Percentiles rank a stretch among this genome's conserved stretches.
phyloP scores from a whole-genome alignment of 2,113 vertebrate genomes.

The Plecturocebus donacophilus region DNA sequence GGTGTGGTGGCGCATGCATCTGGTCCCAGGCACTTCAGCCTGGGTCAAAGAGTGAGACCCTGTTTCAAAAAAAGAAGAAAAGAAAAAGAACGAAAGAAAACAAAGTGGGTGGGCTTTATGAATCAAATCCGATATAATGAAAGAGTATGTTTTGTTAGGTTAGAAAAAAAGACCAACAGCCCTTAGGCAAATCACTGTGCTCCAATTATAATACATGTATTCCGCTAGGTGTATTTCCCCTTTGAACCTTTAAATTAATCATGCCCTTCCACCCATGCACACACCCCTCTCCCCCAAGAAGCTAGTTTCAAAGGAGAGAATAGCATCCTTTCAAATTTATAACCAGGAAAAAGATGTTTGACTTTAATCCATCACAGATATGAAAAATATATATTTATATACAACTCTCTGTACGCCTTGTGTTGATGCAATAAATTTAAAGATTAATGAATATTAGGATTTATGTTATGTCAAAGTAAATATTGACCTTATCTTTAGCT shows the following conservation, averaged over 20 bases:
- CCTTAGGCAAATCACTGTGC: background rate
- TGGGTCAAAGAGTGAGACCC: no score
- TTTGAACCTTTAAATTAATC: slow-evolving; percentile 21
- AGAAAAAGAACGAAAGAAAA: no score
- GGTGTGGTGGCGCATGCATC: no score
- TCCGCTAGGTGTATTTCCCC: background rate
- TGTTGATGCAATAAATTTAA: slow-evolving; percentile 48
- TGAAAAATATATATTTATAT: slow-evolving; percentile 62
- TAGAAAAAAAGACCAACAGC: background rate
- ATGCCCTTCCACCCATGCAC: background rate
- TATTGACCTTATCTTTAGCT: slow-evolving; percentile 69
- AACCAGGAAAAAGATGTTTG: slow-evolving; percentile 29
- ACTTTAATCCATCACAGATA: slow-evolving; percentile 59
- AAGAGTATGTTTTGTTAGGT: slow-evolving; percentile 9
- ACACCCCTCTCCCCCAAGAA: background rate
- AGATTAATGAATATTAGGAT: slow-evolving; percentile 68
- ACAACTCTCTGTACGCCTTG: slow-evolving; percentile 22
- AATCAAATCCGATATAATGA: background rate
- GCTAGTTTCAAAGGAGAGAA: slow-evolving; percentile 17
- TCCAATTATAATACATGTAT: background rate
- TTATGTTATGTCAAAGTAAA: slow-evolving; percentile 72
- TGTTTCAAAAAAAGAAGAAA: no score
- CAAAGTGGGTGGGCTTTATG: slow-evolving; percentile 3
- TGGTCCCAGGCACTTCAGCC: no score
- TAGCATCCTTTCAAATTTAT: slow-evolving; percentile 50